Percentiles rank a stretch among this genome's conserved stretches.
phyloP scores from a whole-genome alignment of 2,113 vertebrate genomes.

The Zapornia atra region DNA sequence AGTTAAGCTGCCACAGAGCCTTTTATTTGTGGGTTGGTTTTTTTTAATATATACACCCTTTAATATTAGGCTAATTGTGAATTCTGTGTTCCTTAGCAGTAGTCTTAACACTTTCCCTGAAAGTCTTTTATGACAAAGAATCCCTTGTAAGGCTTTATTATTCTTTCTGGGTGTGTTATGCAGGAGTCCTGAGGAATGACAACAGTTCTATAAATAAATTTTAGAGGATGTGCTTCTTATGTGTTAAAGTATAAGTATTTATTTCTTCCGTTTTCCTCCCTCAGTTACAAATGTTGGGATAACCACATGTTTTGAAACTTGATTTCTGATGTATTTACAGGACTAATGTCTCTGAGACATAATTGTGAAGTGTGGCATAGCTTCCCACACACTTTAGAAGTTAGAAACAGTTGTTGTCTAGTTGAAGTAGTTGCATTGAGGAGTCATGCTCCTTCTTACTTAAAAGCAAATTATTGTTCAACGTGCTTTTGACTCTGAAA shows the following conservation, averaged over 20 bases:
- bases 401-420: not conserved
- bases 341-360: not conserved
- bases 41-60: not conserved
- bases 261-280: not conserved
- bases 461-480: not conserved
- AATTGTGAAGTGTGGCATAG: not conserved
- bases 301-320: not conserved
- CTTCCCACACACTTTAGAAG: not conserved
- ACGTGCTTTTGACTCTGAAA: not conserved
- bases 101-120: not conserved
- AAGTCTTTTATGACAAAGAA: not conserved
- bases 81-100: not conserved
- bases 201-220: not conserved
- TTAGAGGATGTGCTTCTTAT: not conserved
- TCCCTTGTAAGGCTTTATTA: not conserved
- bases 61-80: not conserved
- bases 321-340: not conserved
- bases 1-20: not conserved
- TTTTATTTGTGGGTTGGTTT: not conserved
- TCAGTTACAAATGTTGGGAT: not conserved
- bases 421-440: not conserved
- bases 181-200: not conserved
- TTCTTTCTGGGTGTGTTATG: not conserved
- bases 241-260: not conserved
- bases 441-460: not conserved